Percentiles rank a stretch among this genome's conserved stretches.
phyloP scores from a whole-genome alignment of 2,888 invertebrate species.

The Neoscelio sp. region DNA sequence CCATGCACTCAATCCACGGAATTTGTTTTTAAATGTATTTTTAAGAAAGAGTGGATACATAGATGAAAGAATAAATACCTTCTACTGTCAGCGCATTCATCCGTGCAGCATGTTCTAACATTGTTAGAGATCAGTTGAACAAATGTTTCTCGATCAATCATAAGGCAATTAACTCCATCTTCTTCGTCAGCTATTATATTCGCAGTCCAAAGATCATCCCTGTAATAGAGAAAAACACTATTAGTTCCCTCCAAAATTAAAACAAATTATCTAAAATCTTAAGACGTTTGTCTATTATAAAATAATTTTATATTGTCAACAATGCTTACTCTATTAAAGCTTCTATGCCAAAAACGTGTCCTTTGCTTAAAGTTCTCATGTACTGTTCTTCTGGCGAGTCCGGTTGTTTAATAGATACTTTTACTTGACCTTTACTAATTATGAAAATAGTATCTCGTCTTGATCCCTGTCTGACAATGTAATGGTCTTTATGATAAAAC shows the following conservation, averaged over 20 bases:
- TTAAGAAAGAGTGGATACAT: too few relatives aligned
- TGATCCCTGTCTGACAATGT: slow-evolving; percentile 97
- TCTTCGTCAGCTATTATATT: slow-evolving; percentile 97
- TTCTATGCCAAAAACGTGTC: slow-evolving; percentile 99
- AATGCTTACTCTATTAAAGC: slow-evolving; percentile 93
- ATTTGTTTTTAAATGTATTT: too few relatives aligned
- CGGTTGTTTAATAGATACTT: slow-evolving; percentile 95
- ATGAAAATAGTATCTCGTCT: slow-evolving; percentile 99
- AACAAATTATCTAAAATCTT: too few relatives aligned
- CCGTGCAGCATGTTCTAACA: slow-evolving; percentile 95
- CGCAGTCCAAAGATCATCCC: slow-evolving; percentile 97
- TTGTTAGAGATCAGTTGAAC: slow-evolving; percentile 98
- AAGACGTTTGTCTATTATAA: too few relatives aligned
- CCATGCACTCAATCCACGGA: too few relatives aligned
- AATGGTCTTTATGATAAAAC: slow-evolving; percentile 96
- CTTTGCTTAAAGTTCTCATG: slow-evolving; percentile 94
- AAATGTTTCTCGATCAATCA: slow-evolving; percentile 98
- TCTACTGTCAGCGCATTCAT: slow-evolving; percentile 91
- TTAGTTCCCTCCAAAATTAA: too few relatives aligned
- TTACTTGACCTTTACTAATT: slow-evolving; percentile 97
- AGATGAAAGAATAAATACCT: slow-evolving; percentile 85
- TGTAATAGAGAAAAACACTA: slow-evolving; percentile 81
- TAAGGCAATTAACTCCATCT: slow-evolving; percentile 97
- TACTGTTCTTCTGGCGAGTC: slow-evolving; percentile 94
- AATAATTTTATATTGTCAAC: too few relatives aligned